These are phyloP conservation scores for Picus viridis DNA, from an alignment of 2,797 vertebrate genomes.

Conservation along the genomic window DNA sequence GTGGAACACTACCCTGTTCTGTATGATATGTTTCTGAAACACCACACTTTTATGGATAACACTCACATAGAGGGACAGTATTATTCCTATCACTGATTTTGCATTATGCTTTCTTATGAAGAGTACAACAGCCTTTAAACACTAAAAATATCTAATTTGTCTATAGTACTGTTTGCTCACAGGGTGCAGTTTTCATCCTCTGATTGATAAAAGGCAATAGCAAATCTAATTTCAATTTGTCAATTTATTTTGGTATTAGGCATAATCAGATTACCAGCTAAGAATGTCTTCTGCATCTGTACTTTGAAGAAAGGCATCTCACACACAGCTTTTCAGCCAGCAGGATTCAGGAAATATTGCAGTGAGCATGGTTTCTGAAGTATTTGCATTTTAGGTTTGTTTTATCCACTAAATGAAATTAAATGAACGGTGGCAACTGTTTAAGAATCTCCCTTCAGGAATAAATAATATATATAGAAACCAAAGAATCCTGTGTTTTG, in stretches of 20 bases:
- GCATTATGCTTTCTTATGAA: background rate
- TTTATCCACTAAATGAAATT: background rate
- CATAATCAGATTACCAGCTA: constrained; percentile 5
- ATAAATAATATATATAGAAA: background rate
- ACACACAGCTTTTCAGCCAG: background rate
- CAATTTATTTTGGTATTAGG: background rate
- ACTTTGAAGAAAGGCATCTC: background rate
- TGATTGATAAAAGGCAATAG: constrained; percentile 17
- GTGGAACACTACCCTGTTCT: background rate
- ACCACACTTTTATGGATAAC: background rate
- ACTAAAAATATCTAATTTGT: constrained; percentile 1
- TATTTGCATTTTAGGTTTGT: background rate
- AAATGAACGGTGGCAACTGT: background rate
- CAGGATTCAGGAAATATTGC: background rate
- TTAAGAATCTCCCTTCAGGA: background rate
- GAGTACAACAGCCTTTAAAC: background rate
- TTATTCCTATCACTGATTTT: background rate
- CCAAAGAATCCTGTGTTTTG: background rate
- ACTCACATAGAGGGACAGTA: background rate
- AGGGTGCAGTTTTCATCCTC: background rate
- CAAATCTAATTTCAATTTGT: constrained; percentile 40
- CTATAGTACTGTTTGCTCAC: background rate
- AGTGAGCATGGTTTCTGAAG: background rate
- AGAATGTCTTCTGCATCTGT: background rate
- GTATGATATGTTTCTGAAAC: background rate